phyloP scores from a whole-genome alignment of 1,140 invertebrate species.

The Cyrtorhinus lividipennis region DNA sequence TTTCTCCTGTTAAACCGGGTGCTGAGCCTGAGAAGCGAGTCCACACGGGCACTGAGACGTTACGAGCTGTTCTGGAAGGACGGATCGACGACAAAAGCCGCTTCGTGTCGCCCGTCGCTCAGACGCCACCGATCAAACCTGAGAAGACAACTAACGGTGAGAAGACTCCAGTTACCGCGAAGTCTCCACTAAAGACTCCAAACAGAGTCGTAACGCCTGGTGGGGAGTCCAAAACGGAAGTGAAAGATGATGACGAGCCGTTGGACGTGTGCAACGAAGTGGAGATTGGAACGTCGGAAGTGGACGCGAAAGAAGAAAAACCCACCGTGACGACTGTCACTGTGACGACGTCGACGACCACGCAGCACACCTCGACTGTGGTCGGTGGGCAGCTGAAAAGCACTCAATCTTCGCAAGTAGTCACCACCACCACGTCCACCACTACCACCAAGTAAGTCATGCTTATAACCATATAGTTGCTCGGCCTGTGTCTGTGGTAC shows the following conservation, averaged over 20 bases:
- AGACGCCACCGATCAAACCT: constrained; percentile 10
- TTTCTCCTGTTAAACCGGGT: too few species aligned
- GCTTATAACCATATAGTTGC: constrained; percentile 30
- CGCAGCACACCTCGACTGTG: not conserved
- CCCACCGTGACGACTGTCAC: not conserved
- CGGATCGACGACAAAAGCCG: constrained; percentile 9
- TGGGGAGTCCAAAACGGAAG: constrained; percentile 13
- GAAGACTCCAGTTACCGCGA: constrained; percentile 19
- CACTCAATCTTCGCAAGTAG: not conserved
- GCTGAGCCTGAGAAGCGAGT: not conserved
- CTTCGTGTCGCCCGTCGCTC: not conserved
- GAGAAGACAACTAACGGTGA: constrained; percentile 7
- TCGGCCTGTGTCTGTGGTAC: too few species aligned
- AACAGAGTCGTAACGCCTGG: constrained; percentile 14
- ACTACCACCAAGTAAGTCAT: constrained; percentile 29
- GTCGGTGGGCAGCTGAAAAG: constrained; percentile 11
- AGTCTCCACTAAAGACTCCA: constrained; percentile 13
- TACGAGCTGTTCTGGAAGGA: constrained; percentile 20
- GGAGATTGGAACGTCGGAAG: constrained; percentile 22
- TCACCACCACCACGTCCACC: constrained; percentile 24
- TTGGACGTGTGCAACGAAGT: constrained; percentile 24
- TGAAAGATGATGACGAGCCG: constrained; percentile 17
- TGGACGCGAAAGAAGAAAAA: constrained; percentile 17
- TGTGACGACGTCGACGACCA: not conserved
- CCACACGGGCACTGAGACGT: constrained; percentile 16